Conservation (phyloP, 2,797 vertebrate species). For the Nyctibius grandis region DNA sequence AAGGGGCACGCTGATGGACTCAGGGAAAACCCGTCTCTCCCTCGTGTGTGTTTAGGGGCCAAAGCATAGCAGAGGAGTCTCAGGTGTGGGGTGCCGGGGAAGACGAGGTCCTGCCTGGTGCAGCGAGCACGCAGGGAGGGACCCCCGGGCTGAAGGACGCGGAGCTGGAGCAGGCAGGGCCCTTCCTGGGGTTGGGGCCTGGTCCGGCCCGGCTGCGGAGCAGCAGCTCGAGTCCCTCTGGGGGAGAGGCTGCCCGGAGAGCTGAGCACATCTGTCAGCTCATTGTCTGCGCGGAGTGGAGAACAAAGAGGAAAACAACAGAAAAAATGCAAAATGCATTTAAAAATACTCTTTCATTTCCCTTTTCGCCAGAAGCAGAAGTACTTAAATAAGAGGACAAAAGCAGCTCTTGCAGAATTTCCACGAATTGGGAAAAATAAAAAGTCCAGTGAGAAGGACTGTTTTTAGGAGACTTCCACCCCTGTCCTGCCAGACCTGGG, state of each 20-base stretch:
- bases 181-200: not conserved
- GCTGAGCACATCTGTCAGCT: constrained; percentile 25
- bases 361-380: constrained; percentile 64
- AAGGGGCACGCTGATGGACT: fast-evolving
- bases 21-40: not conserved
- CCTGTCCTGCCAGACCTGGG: not conserved
- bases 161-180: not conserved
- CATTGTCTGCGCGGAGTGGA: not conserved
- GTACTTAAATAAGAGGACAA: constrained; percentile 57
- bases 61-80: not conserved
- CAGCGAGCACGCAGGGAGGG: fast-evolving
- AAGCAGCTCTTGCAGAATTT: constrained; percentile 54
- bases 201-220: not conserved
- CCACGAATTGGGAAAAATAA: constrained; percentile 45
- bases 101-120: not conserved
- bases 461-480: not conserved
- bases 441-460: not conserved
- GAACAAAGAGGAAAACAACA: constrained; percentile 38
- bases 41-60: not conserved
- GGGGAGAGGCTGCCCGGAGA: not conserved
- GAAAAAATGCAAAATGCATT: constrained; percentile 46
- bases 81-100: not conserved
- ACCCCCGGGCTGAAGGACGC: fast-evolving
- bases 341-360: constrained; percentile 64
- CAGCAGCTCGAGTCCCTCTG: not conserved